Evolutionary conservation across 2,888 invertebrate genomes (phyloP), one percentile per base, ranked within the genome.

Genomic region (Chalcis sispes): DNA sequence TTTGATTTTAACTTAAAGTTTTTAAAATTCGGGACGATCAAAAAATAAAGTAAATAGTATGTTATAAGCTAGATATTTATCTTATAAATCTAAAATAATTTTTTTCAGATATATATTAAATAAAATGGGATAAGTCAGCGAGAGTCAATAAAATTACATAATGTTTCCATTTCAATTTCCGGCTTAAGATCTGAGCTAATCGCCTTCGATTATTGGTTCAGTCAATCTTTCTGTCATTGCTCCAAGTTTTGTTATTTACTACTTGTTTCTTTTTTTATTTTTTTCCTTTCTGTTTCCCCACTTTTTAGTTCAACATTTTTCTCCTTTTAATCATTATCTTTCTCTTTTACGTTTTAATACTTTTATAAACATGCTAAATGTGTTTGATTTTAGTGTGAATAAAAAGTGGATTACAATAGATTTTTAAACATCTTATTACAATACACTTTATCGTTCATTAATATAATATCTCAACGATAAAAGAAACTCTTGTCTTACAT

Each of bases 101-200:
- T n/a, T n/a, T n/a, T n/a, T 29, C 29, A 15, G 15, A 15, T 23
- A 59, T 59, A 20, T 10, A n/a, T 32, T 3, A 5, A 10, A 15
- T 27, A 46, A 56, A 67, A 56, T 1, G 0, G 42, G 20, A 67
- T 20, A 29, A 56, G 5, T 27, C 18, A 29, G 20, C 42, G 20
- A 67, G 56, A 67, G 67, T 23, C 46, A 67, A n/a, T 67, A 42
- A 67, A 67, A 67, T 67, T 58, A 58, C 56, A 32, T 46, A 67
- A 67, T 42, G 67, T 46, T 29, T 42, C 67, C 32, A 58, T 58
- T 67, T 58, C 67, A 69, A 69, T 69, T 58, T 69, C 67, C 67
- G 56, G 20, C 7, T 23, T 15, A 3, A 58, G 56, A 46, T 56
- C 46, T 46, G 15, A 29, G 58, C 46, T 58, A 69, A 69, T 69